Base-by-base conservation (phyloP, 2,113 vertebrate genomes). In the Thalassoma bifasciatum region DNA sequence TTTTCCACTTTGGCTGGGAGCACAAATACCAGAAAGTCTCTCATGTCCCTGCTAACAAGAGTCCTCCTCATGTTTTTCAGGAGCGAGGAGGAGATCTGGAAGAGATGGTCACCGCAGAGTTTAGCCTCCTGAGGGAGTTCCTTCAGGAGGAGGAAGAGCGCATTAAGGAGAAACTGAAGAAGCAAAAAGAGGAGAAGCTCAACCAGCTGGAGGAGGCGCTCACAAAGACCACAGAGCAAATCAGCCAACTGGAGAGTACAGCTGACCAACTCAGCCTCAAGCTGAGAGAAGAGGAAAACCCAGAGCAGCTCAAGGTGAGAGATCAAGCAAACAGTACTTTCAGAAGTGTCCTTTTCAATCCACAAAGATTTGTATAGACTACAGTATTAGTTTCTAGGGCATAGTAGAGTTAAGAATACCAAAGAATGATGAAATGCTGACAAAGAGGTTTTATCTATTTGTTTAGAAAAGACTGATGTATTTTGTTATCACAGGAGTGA, bases 271-370 rank as follows among this genome's bases (percentile, higher is more conserved):
- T 93, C 16, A 60, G 16, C 17, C n/a, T 73, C 30, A 93, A 86
- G 72, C 79, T 92, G 63, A 23, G 26, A 42, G 90, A 93, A 21
- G 89, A 93, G 6, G 92, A 93, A 79, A 90, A 89, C 79, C 92
- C 93, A 0, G 89, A 91, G 53, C 87, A 91, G 9, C 91, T 93
- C 22, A 92, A 85, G 89, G 92, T 93, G 51, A 63, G 62, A 23
- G 24, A 5, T 54, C 13, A 4, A 61, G 10, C 8, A 17, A 17
- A 16, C 51, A 8, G 8, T 51, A 34, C 23, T 22, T 12, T 10
- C 12, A 9, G 4, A 3, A 47, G 26, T 22, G 1, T 26, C 40
- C 24, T 2, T 47, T 0, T 69, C 2, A 34, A 26, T 1, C 14
- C 11, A 2, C 2, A 4, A 7, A 10, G 16, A n/a, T 8, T 50